Percentiles rank a stretch among this genome's conserved stretches.
These are phyloP conservation scores for Strix uralensis DNA, from an alignment of 2,113 vertebrate species.

Conservation along the genomic window DNA sequence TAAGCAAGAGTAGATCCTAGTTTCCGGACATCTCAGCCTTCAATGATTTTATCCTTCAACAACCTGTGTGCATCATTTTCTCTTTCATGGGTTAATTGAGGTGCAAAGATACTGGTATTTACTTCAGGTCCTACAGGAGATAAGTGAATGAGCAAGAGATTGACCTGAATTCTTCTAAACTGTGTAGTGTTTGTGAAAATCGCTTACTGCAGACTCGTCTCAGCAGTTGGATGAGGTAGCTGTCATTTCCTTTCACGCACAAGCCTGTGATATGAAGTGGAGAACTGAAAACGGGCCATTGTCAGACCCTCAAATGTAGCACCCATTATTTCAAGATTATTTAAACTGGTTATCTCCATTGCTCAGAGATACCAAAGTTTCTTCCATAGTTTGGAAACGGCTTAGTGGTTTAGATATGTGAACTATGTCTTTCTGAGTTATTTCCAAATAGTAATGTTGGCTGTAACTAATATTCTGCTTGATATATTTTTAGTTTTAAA, in stretches of 20 bases:
- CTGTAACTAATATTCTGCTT: not conserved
- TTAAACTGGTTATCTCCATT: not conserved
- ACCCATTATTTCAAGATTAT: not conserved
- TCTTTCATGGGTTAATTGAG: not conserved
- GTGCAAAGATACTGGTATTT: not conserved
- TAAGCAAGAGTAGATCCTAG: not conserved
- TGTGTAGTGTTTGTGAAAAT: not conserved
- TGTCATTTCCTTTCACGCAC: not conserved
- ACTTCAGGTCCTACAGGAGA: not conserved
- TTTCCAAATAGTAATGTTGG: not conserved
- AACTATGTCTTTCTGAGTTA: not conserved
- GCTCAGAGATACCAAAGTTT: not conserved
- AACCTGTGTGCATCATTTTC: not conserved
- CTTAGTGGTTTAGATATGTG: not conserved
- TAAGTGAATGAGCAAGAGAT: not conserved
- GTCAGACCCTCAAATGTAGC: not conserved
- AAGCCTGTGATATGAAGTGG: not conserved
- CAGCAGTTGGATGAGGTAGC: not conserved
- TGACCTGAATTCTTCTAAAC: not conserved
- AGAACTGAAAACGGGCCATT: not conserved
- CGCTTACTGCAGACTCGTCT: not conserved
- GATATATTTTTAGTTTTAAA: not conserved
- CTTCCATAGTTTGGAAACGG: not conserved
- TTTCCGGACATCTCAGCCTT: not conserved
- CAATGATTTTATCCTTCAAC: not conserved